phyloP scores from a whole-genome alignment of 2,113 vertebrate genomes.

The Rhinolophus ferrumequinum region DNA sequence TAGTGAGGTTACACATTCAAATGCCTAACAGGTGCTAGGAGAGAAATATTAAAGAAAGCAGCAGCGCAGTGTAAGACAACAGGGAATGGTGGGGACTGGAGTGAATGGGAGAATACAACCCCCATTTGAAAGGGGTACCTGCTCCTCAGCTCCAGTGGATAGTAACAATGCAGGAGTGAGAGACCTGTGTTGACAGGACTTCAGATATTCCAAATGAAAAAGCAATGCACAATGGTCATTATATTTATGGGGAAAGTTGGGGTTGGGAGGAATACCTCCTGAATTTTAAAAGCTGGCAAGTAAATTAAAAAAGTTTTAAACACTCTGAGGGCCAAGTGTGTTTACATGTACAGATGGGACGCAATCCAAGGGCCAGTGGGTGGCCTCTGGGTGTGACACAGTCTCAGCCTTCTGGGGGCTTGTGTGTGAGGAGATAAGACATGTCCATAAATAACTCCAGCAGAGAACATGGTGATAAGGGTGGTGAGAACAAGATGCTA shows the following conservation, averaged over 20 bases:
- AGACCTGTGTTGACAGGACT: neutral
- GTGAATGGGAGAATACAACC: neutral
- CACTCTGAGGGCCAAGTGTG: neutral
- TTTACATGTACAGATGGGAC: neutral
- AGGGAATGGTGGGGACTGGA: neutral
- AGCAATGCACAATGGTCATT: neutral
- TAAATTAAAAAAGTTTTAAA: neutral
- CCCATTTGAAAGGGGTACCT: neutral
- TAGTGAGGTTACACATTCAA: neutral
- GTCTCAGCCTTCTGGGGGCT: neutral
- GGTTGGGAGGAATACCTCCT: neutral
- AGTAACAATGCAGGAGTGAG: neutral
- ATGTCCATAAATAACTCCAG: constrained; percentile 1
- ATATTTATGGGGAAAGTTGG: neutral
- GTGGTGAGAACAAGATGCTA: neutral
- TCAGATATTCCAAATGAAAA: neutral
- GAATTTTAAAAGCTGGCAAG: constrained; percentile 10
- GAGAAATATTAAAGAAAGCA: neutral
- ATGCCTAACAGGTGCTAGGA: neutral
- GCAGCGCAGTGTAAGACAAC: too few species aligned
- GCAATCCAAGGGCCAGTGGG: neutral
- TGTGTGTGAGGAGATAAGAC: neutral
- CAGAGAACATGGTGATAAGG: neutral
- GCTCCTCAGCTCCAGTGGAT: neutral
- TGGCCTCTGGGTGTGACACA: neutral